Conservation (phyloP, 1,140 invertebrate species). For the Euschistus heros region DNA sequence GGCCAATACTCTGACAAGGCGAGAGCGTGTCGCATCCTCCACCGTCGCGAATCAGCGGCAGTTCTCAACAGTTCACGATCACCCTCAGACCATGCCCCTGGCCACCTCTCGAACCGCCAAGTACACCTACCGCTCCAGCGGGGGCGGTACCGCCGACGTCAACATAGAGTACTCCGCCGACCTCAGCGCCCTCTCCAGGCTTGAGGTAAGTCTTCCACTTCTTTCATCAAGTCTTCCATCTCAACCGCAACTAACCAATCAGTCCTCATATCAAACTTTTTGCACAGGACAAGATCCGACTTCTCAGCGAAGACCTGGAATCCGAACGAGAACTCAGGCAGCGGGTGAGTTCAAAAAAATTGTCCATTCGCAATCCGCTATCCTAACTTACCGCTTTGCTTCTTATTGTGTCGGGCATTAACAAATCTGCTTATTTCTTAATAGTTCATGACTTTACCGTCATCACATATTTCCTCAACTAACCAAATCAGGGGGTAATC, state of each 20-base stretch:
- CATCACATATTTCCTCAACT: too few species aligned
- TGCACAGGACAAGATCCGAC: conserved; percentile 86
- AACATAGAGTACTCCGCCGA: conserved; percentile 89
- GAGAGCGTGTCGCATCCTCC: conserved; percentile 6
- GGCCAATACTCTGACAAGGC: conserved; percentile 5
- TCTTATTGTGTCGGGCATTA: too few species aligned
- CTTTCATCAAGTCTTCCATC: conserved; percentile 13
- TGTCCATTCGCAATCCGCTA: neutral
- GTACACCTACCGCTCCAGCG: conserved; percentile 74
- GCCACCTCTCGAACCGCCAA: conserved; percentile 52
- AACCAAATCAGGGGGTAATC: too few species aligned
- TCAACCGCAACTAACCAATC: neutral
- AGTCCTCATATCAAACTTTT: conserved; percentile 1
- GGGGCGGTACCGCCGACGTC: conserved; percentile 71
- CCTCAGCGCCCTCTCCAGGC: conserved; percentile 78
- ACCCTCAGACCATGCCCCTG: conserved; percentile 14
- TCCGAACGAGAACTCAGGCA: conserved; percentile 91
- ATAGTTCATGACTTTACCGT: too few species aligned
- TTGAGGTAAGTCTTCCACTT: conserved; percentile 61
- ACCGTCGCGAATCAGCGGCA: neutral
- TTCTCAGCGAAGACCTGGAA: conserved; percentile 94
- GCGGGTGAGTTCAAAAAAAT: conserved; percentile 68
- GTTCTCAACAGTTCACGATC: too few species aligned
- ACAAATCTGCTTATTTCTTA: too few species aligned
- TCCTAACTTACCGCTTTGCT: too few species aligned